Conservation (phyloP, 2,888 invertebrate species). For the Octodonta nipae region DNA sequence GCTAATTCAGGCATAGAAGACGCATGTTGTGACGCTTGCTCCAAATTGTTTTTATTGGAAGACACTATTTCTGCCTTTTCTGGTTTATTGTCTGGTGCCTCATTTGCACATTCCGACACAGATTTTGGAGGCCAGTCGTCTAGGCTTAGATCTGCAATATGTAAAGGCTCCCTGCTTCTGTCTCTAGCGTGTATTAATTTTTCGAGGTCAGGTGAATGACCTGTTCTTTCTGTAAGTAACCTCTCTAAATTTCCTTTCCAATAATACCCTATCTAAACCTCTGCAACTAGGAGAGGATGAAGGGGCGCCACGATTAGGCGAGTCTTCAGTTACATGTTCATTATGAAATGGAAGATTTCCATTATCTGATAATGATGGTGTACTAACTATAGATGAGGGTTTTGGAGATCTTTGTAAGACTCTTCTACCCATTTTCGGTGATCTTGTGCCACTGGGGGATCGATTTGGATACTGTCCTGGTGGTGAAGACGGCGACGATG, state of each 20-base stretch:
- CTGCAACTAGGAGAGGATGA: slow-evolving; percentile 27
- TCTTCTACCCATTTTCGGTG: slow-evolving; percentile 42
- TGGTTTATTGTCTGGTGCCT: slow-evolving; percentile 13
- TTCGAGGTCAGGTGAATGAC: slow-evolving; percentile 33
- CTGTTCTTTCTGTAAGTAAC: slow-evolving; percentile 39
- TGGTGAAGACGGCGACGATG: slow-evolving; percentile 43
- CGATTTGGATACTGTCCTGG: slow-evolving; percentile 24
- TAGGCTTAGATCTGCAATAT: slow-evolving; percentile 44
- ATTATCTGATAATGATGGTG: slow-evolving; percentile 30
- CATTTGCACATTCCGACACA: slow-evolving; percentile 10
- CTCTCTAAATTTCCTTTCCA: slow-evolving; percentile 57
- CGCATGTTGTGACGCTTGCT: slow-evolving; percentile 35
- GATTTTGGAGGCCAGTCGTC: slow-evolving; percentile 39
- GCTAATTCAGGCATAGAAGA: slow-evolving; percentile 52
- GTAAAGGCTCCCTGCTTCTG: slow-evolving; percentile 45
- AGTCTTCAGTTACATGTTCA: slow-evolving; percentile 12
- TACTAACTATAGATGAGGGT: slow-evolving; percentile 35
- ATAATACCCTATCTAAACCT: slow-evolving; percentile 52
- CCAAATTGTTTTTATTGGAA: slow-evolving; percentile 14
- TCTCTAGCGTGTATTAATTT: slow-evolving; percentile 43
- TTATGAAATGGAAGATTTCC: slow-evolving; percentile 13
- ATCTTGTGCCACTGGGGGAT: slow-evolving; percentile 41
- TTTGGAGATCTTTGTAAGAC: slow-evolving; percentile 38
- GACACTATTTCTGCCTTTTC: slow-evolving; percentile 21
- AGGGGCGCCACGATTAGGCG: slow-evolving; percentile 18